These are phyloP conservation scores for Silurus asotus DNA, from an alignment of 2,113 vertebrate genomes.

Conservation along the genomic window DNA sequence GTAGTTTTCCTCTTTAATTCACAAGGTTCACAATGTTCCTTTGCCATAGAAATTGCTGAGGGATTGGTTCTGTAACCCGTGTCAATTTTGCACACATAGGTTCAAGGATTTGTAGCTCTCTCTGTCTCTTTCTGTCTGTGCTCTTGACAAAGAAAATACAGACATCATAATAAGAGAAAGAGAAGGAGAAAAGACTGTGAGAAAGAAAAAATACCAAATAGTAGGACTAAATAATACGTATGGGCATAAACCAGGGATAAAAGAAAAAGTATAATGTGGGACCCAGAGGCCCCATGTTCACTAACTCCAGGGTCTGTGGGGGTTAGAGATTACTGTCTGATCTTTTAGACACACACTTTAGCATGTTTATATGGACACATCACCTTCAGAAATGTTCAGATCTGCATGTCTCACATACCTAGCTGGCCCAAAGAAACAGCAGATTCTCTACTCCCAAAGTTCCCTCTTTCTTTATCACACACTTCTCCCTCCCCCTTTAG, in stretches of 20 bases:
- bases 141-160: not conserved
- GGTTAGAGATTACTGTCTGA: slow-evolving; percentile 77
- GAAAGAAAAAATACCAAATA: not conserved
- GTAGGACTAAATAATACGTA: not conserved
- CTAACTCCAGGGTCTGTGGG: slow-evolving; percentile 75
- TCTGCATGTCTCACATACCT: slow-evolving; percentile 79
- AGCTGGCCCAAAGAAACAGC: slow-evolving; percentile 71
- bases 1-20: not conserved
- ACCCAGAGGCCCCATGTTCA: slow-evolving; percentile 61
- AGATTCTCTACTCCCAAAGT: slow-evolving; percentile 72
- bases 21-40: not conserved
- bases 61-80: not conserved
- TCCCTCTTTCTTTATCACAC: slow-evolving; percentile 67
- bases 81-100: not conserved
- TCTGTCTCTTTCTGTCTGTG: not conserved
- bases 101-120: slow-evolving; percentile 58
- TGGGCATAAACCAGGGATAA: not conserved
- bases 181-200: slow-evolving; percentile 1
- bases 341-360: slow-evolving; percentile 57
- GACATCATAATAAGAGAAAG: slow-evolving; percentile 52
- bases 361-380: slow-evolving; percentile 67
- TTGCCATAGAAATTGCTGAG: not conserved
- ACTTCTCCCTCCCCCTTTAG: slow-evolving; percentile 55
- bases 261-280: slow-evolving; percentile 58
- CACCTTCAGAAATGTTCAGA: slow-evolving; percentile 65